Conservation (phyloP, 2,888 invertebrate species). For the Hyppa rectilinea region DNA sequence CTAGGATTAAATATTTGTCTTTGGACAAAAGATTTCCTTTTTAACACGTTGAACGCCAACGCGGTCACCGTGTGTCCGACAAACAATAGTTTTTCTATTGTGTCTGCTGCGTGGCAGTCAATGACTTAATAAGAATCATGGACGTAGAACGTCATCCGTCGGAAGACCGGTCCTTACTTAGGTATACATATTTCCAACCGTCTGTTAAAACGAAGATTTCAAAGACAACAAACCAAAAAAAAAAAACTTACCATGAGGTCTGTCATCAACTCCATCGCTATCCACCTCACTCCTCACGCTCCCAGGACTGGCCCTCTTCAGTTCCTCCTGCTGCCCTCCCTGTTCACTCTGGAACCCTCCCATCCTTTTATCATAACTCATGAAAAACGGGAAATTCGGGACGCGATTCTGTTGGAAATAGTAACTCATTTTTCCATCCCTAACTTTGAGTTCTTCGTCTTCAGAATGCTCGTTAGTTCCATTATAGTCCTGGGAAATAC, state of each 20-base stretch:
- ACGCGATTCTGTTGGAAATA: slow-evolving; percentile 86
- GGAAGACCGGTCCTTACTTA: not conserved
- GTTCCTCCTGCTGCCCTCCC: slow-evolving; percentile 79
- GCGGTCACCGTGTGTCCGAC: too few species aligned
- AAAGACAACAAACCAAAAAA: not conserved
- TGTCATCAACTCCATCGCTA: slow-evolving; percentile 86
- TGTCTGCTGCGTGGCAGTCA: too few species aligned
- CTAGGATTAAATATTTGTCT: too few species aligned
- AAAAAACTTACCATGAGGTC: slow-evolving; percentile 82
- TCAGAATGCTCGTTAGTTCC: slow-evolving; percentile 79
- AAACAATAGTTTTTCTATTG: too few species aligned
- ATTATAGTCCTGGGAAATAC: slow-evolving; percentile 83
- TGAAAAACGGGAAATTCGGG: slow-evolving; percentile 87
- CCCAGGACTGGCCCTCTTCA: slow-evolving; percentile 86
- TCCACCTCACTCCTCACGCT: slow-evolving; percentile 87
- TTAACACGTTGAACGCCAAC: too few species aligned
- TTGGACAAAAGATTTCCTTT: too few species aligned
- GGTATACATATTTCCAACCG: not conserved
- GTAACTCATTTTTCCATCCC: slow-evolving; percentile 85
- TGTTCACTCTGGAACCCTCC: slow-evolving; percentile 75
- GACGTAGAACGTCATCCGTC: not conserved
- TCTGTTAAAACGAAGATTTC: not conserved
- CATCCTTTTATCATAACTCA: slow-evolving; percentile 86
- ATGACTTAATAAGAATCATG: not conserved
- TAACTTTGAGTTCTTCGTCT: slow-evolving; percentile 83